A percentile compares a stretch with the other conserved stretches of the same genome.
phyloP scores from a whole-genome alignment of 2,797 vertebrate genomes.

The Rhinichthys osculus region DNA sequence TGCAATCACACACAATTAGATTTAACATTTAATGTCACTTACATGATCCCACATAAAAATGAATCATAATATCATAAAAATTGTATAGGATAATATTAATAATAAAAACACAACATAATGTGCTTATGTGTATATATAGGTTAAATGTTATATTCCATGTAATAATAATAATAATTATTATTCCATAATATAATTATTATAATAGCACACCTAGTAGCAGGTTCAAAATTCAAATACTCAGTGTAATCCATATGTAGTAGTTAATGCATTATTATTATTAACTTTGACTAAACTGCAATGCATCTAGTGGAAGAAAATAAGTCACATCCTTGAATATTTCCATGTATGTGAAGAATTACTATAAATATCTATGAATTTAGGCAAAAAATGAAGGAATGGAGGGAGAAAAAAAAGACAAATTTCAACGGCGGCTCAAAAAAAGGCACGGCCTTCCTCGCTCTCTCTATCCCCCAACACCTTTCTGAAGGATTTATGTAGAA shows the following conservation, averaged over 20 bases:
- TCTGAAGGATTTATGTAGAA: conserved; percentile 84
- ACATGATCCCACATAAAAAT: conserved; percentile 3
- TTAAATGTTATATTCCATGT: not conserved
- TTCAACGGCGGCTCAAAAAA: conserved; percentile 43
- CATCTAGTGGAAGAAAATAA: not conserved
- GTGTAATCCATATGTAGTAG: too few relatives aligned
- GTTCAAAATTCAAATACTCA: too few relatives aligned
- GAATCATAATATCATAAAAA: not conserved
- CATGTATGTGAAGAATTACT: not conserved
- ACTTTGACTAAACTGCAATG: not conserved
- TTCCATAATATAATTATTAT: not conserved
- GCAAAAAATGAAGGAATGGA: conserved; percentile 14
- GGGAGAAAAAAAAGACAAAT: conserved; percentile 40
- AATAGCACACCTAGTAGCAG: not conserved
- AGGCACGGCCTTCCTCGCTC: conserved; percentile 40
- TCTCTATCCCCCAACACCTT: conserved; percentile 74
- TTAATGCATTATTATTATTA: not conserved
- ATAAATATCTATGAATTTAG: not conserved
- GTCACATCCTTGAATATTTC: not conserved
- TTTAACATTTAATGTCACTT: not conserved
- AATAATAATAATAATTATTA: not conserved
- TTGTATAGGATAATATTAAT: not conserved
- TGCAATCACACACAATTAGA: conserved; percentile 6
- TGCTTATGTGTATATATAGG: not conserved
- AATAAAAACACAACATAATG: not conserved